Conservation (phyloP, 2,888 invertebrate species). For the Labia minor region DNA sequence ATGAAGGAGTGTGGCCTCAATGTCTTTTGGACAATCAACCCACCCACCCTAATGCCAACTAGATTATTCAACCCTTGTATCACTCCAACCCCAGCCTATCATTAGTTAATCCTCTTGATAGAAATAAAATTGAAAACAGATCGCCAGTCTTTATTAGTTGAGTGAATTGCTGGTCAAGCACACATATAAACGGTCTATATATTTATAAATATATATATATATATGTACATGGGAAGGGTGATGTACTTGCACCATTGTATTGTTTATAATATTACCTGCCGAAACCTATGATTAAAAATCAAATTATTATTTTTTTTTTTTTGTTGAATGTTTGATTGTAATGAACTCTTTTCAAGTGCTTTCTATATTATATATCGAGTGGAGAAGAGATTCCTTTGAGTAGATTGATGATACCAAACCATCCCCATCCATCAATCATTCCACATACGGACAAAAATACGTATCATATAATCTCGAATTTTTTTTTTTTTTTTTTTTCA, state of each 20-base stretch:
- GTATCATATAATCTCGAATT: neutral
- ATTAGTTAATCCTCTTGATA: conserved; percentile 13
- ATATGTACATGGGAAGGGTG: neutral
- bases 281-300: conserved; percentile 5
- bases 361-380: neutral
- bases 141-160: neutral
- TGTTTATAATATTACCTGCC: neutral
- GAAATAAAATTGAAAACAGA: conserved; percentile 13
- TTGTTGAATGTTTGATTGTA: neutral
- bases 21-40: neutral
- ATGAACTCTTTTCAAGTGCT: neutral
- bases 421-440: neutral
- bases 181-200: no score
- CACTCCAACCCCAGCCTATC: neutral
- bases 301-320: conserved; percentile 5
- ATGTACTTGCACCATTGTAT: conserved; percentile 7
- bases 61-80: neutral
- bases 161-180: neutral
- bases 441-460: neutral
- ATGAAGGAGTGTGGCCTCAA: no score
- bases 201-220: no score
- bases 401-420: neutral
- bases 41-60: neutral
- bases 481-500: neutral
- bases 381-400: neutral